Conservation (phyloP, 2,113 vertebrate species). For the Arvicanthis niloticus region DNA sequence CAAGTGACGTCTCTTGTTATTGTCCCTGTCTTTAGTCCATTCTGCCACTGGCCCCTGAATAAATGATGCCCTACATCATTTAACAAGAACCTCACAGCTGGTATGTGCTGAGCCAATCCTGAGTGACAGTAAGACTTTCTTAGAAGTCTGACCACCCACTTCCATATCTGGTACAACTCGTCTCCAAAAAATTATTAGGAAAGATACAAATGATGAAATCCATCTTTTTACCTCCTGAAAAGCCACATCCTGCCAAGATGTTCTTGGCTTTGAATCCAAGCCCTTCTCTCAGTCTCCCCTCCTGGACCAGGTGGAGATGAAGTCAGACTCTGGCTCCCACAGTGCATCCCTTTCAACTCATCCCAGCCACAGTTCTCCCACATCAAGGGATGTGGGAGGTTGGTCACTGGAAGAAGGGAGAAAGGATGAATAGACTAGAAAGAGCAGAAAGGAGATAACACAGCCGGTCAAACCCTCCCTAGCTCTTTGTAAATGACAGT, state of each 20-base stretch:
- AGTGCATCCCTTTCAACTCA: not conserved
- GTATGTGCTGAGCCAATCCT: not conserved
- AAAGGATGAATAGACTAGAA: not conserved
- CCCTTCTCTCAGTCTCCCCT: conserved; percentile 53
- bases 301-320: conserved; percentile 58
- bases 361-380: conserved; percentile 35
- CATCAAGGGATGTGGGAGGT: not conserved
- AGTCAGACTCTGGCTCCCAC: conserved; percentile 50
- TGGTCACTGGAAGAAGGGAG: not conserved
- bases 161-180: not conserved
- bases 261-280: not conserved
- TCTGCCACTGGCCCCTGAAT: conserved; percentile 34
- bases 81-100: not conserved
- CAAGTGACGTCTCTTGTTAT: conserved; percentile 78
- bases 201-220: conserved; percentile 44
- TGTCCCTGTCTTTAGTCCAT: conserved; percentile 35
- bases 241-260: conserved; percentile 51
- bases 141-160: not conserved
- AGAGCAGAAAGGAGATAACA: not conserved
- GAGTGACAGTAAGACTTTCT: not conserved
- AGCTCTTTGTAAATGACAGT: too few species aligned
- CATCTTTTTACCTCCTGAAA: conserved; percentile 38
- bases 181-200: conserved; percentile 48
- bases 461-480: not conserved
- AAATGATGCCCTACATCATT: conserved; percentile 9